Percentiles rank a stretch among this genome's conserved stretches.
These are phyloP conservation scores for Poliocrania exsul DNA, from an alignment of 2,797 vertebrate species.

Conservation along the genomic window DNA sequence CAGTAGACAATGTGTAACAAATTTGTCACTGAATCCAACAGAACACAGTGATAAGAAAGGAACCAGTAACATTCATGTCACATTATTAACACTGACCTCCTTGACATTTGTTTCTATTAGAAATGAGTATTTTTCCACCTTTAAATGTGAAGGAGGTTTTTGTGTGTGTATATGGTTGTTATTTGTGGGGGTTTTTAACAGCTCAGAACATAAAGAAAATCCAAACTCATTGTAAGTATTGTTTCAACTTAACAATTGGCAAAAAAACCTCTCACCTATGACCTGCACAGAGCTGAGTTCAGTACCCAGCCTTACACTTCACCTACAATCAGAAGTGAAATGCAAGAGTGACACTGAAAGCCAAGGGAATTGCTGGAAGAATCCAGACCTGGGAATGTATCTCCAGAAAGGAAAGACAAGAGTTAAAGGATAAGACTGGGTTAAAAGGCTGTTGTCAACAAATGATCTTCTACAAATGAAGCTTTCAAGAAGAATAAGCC, in stretches of 20 bases:
- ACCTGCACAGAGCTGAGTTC: background rate
- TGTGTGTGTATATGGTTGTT: background rate
- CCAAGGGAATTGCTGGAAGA: background rate
- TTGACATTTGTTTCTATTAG: background rate
- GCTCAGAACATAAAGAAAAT: background rate
- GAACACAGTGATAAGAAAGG: background rate
- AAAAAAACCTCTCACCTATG: background rate
- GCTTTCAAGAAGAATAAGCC: background rate
- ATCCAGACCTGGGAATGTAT: background rate
- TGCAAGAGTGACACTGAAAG: background rate
- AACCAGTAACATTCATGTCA: background rate
- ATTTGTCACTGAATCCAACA: background rate
- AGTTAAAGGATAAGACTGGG: background rate
- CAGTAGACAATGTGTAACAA: background rate
- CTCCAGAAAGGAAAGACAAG: background rate
- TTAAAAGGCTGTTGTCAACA: background rate
- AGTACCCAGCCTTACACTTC: background rate
- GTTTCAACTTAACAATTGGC: background rate
- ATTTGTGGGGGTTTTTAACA: background rate
- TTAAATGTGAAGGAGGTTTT: background rate
- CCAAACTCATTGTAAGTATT: background rate
- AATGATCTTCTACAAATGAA: background rate
- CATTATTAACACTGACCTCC: background rate
- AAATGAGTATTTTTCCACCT: background rate
- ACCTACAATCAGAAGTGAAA: background rate